phyloP scores from a whole-genome alignment of 2,888 invertebrate genomes.

The Synergus gifuensis region DNA sequence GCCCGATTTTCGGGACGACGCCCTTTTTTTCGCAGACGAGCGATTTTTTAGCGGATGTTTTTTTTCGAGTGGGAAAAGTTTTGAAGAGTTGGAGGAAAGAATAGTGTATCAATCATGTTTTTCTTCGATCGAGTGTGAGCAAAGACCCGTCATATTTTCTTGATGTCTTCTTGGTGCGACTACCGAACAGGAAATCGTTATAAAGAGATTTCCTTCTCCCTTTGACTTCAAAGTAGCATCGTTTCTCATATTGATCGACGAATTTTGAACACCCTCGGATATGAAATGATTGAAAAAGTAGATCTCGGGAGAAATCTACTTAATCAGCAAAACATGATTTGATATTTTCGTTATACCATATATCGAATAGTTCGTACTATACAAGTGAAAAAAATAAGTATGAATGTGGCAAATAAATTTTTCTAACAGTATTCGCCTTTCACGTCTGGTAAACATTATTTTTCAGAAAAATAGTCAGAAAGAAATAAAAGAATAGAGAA shows the following conservation, averaged over 20 bases:
- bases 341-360: no score
- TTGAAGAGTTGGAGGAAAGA: neutral
- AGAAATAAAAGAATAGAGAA: no score
- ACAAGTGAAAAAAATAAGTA: no score
- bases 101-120: slow-evolving; percentile 23
- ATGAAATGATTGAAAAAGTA: neutral
- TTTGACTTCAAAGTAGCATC: slow-evolving; percentile 47
- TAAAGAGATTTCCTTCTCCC: slow-evolving; percentile 25
- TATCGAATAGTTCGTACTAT: no score
- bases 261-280: neutral
- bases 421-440: neutral
- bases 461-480: no score
- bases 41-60: neutral
- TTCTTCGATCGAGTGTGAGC: neutral
- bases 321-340: neutral
- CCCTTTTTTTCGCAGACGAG: neutral
- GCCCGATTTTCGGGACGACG: no score
- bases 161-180: slow-evolving; percentile 7
- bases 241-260: slow-evolving; percentile 35
- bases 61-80: neutral
- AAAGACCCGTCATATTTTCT: slow-evolving; percentile 17
- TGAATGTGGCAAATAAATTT: no score
- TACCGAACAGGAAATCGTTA: slow-evolving; percentile 13
- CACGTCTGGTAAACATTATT: no score
- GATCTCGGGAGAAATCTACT: neutral